Evolutionary conservation across 53 echinoderm and acorn worm species (phyloP).

Genomic region (Luidia sarsii): DNA sequence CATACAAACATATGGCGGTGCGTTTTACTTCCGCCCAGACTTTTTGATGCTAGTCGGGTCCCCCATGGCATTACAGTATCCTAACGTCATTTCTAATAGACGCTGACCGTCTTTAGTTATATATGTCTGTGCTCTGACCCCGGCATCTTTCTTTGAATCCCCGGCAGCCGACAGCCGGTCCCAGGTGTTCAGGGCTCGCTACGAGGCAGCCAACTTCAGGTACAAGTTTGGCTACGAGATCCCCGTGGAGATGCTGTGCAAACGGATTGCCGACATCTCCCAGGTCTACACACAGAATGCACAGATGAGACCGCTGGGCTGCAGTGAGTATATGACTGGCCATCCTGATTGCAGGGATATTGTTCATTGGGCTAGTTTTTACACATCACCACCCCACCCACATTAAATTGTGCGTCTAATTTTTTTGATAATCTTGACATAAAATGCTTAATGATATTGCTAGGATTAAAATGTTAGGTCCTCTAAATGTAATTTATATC

Average conservation of each 20-base stretch:
- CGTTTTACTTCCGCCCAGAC: no score
- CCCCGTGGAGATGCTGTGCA: conserved; percentile 94
- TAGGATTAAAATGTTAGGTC: no score
- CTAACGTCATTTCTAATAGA: not conserved
- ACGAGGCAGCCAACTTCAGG: conserved; percentile 97
- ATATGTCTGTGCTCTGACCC: not conserved
- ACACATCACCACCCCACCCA: no score
- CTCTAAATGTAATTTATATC: no score
- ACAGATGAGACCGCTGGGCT: conserved; percentile 95
- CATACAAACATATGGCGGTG: no score
- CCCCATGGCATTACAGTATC: no score
- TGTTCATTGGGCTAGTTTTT: no score
- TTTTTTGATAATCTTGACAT: no score
- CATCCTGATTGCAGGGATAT: no score
- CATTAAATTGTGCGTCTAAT: no score
- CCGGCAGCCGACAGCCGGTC: conserved; percentile 92
- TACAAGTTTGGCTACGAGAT: conserved; percentile 99
- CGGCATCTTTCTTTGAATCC: not conserved
- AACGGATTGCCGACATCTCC: conserved; percentile 96
- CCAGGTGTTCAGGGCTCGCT: conserved; percentile 86
- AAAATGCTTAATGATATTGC: no score
- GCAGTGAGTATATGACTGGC: conserved; percentile 93
- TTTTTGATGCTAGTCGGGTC: no score
- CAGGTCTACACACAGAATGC: conserved; percentile 99
- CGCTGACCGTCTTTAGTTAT: not conserved